Base-by-base conservation (phyloP, 1,140 invertebrate species). In the Cecropterus lyciades region DNA sequence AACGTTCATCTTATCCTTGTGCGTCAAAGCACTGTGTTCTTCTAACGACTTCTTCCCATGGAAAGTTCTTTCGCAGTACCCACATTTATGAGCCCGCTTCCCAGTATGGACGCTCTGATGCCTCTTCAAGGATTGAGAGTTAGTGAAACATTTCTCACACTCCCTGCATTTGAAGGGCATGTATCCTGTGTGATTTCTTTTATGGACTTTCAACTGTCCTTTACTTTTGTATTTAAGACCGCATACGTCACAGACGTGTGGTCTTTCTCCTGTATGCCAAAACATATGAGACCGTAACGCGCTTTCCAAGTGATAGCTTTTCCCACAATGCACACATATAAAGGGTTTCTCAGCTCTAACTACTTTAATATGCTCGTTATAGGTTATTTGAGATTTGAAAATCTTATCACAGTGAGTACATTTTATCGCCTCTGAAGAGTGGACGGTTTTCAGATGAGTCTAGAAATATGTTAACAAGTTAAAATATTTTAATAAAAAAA, bases 361-460 rank as follows among this genome's bases (percentile, higher is more conserved):
- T 14, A 70, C 68, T 51, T 69, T 75, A 14, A 82, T 53, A 42
- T 89, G 87, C 0, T 69, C 14, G 11, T 72, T 66, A 6, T 86
- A 71, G n/a, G 62, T 75, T 4, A 52, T 49, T 27, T 72, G 49
- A 10, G 69, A 80, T 65, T 85, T 89, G 62, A 82, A 89, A 0
- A 59, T 72, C 65, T 73, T 81, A 10, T 81, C 48, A 52, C 87
- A 89, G 33, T 89, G 87, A 0, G 57, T 51, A 43, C 87, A 89
- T 56, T 79, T 77, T 0, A 83, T 62, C 3, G 59, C 7, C 13
- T 51, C 33, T 10, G 59, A 62, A 24, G 59, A 62, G 20, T 89
- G 86, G 0, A 83, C 65, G 14, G 69, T 73, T 27, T 37, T 48
- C 8, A 73, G 70, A 64, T 84, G 82, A 10, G 33, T 17, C 77